These are phyloP conservation scores for Thaumetopoea pityocampa DNA, from an alignment of 1,140 invertebrate genomes.

Conservation along the genomic window DNA sequence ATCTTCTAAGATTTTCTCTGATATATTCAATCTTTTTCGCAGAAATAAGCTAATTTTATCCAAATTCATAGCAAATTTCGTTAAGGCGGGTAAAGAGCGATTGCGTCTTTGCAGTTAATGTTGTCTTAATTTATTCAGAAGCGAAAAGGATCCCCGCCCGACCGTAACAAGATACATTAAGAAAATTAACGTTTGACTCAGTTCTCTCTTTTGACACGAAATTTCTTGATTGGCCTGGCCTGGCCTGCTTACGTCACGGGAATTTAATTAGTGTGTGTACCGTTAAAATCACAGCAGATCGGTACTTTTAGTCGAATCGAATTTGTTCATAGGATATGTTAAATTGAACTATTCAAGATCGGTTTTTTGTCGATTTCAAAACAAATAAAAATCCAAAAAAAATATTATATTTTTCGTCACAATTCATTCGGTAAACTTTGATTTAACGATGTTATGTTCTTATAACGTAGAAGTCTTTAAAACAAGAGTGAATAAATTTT, in stretches of 20 bases:
- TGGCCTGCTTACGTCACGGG: slow-evolving; percentile 47
- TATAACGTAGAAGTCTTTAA: too few species aligned
- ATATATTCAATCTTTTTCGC: too few species aligned
- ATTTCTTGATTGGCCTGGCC: slow-evolving; percentile 61
- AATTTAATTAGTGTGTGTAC: slow-evolving; percentile 45
- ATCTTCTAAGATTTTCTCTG: too few species aligned
- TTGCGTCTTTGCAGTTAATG: slow-evolving; percentile 37
- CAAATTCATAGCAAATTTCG: slow-evolving; percentile 30
- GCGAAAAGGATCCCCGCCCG: slow-evolving; percentile 31
- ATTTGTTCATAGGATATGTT: too few species aligned
- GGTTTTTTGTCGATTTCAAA: too few species aligned
- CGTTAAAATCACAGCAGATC: slow-evolving; percentile 17
- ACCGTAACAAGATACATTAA: slow-evolving; percentile 62
- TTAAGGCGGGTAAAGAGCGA: slow-evolving; percentile 32
- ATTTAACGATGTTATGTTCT: too few species aligned
- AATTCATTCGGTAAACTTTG: too few species aligned
- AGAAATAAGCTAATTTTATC: not conserved
- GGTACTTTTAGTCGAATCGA: not conserved
- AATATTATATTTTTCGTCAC: too few species aligned
- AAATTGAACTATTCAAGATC: too few species aligned
- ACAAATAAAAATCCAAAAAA: too few species aligned
- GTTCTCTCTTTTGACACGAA: slow-evolving; percentile 43
- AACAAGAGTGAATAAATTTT: too few species aligned
- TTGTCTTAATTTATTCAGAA: slow-evolving; percentile 48
- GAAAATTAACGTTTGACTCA: slow-evolving; percentile 57